These are phyloP conservation scores for Heliocidaris erythrogramma DNA, from an alignment of 35 echinoderm and acorn worm genomes.

Conservation along the genomic window DNA sequence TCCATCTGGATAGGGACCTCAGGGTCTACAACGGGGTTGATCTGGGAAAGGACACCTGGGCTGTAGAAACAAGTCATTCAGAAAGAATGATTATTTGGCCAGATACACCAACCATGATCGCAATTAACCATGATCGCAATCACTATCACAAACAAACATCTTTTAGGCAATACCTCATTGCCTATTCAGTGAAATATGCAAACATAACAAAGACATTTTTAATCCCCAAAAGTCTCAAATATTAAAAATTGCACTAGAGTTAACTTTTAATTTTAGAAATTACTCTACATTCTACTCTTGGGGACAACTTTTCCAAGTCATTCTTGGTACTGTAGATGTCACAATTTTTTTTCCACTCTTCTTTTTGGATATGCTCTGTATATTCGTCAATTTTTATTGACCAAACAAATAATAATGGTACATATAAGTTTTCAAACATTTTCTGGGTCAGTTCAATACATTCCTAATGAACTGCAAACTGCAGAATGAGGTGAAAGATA, in stretches of 20 bases:
- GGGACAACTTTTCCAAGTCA: too few relatives aligned
- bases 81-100: background rate
- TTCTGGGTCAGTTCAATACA: too few relatives aligned
- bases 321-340: too few relatives aligned
- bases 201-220: background rate
- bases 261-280: too few relatives aligned
- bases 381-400: too few relatives aligned
- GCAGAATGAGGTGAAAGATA: too few relatives aligned
- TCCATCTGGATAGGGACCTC: conserved; percentile 8
- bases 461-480: too few relatives aligned
- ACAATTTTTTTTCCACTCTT: too few relatives aligned
- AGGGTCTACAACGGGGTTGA: background rate
- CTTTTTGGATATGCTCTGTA: too few relatives aligned
- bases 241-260: background rate
- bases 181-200: background rate
- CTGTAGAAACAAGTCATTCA: background rate
- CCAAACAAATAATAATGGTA: too few relatives aligned
- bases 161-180: background rate
- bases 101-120: background rate
- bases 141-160: background rate
- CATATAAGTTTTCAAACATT: too few relatives aligned
- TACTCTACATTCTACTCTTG: too few relatives aligned
- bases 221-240: background rate
- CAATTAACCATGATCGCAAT: background rate
- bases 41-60: background rate